Evolutionary conservation across 2,113 vertebrate species (phyloP), one percentile per base, ranked within the genome.

Genomic region (Mesitornis unicolor): DNA sequence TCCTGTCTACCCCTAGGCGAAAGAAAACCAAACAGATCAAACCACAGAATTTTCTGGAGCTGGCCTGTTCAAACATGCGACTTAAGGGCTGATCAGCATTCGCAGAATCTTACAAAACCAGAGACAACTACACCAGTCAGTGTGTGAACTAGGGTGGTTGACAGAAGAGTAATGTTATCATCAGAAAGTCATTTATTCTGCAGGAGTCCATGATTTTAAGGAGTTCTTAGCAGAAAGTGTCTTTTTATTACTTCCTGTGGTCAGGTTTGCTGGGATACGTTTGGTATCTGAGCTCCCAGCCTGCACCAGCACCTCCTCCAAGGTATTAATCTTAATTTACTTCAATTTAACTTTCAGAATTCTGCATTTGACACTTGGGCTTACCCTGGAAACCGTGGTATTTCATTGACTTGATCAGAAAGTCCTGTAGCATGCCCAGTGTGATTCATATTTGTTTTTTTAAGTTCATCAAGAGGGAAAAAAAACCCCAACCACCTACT

Each of bases 391-490:
- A 87, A 56, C 25, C 8, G n/a, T 40, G 19, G 38, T 29, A 36
- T 63, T 43, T 76, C 54, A 77, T 1, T 77, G 88, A 76, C 75
- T 68, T 69, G 51, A 40, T 47, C 68, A 95, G 80, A 81, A 96
- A 90, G 64, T 17, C 71, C 91, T 87, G 14, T 40, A 65, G 89
- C 76, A 69, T 12, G 40, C 28, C 59, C 26, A 65, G 19, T 5
- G 7, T 84, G 86, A 93, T 61, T 86, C 86, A 84, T 22, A 45
- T 45, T 53, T 61, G 45, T 1, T 3, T 22, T 69, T 93, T 88
- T n/a, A 51, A 75, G 20, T 85, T 63, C 60, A 60, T 43, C 51
- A 43, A 63, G n/a, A 64, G 16, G 9, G 16, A 42, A 35, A 29
- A 87, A 82, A 12, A 0, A 12, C 2, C 50, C n/a, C 28, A 78